Conservation (phyloP, 2,797 vertebrate species). For the Ctenopoma kingsleyae region DNA sequence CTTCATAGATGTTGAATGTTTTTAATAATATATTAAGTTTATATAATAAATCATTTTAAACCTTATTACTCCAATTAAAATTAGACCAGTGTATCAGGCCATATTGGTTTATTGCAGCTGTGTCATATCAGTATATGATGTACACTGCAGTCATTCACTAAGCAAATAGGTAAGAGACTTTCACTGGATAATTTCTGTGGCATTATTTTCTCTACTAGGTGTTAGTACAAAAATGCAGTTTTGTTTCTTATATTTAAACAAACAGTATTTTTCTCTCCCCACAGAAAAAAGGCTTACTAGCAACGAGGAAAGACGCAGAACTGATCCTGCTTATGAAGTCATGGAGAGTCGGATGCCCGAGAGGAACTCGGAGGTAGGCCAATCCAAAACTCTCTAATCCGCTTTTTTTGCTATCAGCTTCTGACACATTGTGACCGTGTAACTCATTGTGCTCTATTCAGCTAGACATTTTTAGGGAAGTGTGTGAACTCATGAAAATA, state of each 20-base stretch:
- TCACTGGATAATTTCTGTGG: neutral
- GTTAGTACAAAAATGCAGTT: neutral
- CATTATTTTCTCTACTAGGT: slow-evolving; percentile 1
- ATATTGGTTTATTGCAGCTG: too few relatives aligned
- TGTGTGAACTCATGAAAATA: neutral
- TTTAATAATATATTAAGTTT: too few relatives aligned
- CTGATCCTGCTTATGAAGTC: slow-evolving; percentile 78
- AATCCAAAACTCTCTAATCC: slow-evolving; percentile 48
- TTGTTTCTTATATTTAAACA: slow-evolving; percentile 16
- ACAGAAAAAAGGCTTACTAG: slow-evolving; percentile 78
- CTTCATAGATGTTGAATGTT: too few relatives aligned
- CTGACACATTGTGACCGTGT: slow-evolving; percentile 44
- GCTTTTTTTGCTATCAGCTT: slow-evolving; percentile 42
- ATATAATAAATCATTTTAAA: too few relatives aligned
- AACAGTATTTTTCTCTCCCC: slow-evolving; percentile 30
- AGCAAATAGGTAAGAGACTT: too few relatives aligned
- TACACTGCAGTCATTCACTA: too few relatives aligned
- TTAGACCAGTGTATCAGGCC: too few relatives aligned
- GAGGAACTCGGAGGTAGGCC: slow-evolving; percentile 79
- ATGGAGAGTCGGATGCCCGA: slow-evolving; percentile 80
- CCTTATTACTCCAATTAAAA: too few relatives aligned
- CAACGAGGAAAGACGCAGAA: slow-evolving; percentile 74
- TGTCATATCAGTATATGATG: too few relatives aligned
- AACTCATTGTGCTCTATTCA: slow-evolving; percentile 20
- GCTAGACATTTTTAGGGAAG: neutral